Evolutionary conservation across 2,113 vertebrate genomes (phyloP).

Genomic region (Aythya baeri): DNA sequence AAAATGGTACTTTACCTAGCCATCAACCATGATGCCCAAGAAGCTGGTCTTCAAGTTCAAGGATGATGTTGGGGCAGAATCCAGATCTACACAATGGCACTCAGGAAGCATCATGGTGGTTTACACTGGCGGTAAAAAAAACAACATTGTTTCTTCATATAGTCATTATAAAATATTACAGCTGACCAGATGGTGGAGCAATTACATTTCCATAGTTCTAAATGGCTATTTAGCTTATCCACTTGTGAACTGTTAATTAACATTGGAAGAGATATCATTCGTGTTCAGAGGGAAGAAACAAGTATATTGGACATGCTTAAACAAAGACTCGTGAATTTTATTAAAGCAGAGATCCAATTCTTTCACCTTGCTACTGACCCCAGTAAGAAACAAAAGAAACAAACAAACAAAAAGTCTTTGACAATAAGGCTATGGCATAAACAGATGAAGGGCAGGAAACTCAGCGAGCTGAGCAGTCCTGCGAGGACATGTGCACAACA

Average conservation of each 20-base stretch:
- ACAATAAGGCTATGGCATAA: not conserved
- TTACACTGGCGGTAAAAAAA: not conserved
- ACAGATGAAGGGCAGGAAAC: not conserved
- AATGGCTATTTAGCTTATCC: slow-evolving; percentile 74
- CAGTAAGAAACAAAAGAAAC: not conserved
- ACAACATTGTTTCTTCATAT: slow-evolving; percentile 45
- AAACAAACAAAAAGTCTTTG: not conserved
- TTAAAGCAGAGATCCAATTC: not conserved
- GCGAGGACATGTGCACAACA: not conserved
- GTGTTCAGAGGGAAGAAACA: slow-evolving; percentile 27
- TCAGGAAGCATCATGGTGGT: slow-evolving; percentile 1
- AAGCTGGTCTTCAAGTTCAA: not conserved
- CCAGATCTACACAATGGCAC: not conserved
- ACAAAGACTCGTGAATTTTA: not conserved
- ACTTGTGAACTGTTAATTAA: slow-evolving; percentile 67
- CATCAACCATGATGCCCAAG: not conserved
- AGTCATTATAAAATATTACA: slow-evolving; percentile 75
- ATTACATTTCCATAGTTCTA: slow-evolving; percentile 79
- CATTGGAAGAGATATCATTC: slow-evolving; percentile 49
- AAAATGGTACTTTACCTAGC: not conserved
- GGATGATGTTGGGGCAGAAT: not conserved
- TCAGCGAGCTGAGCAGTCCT: not conserved
- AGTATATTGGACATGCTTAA: slow-evolving; percentile 16
- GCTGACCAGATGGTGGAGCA: slow-evolving; percentile 86
- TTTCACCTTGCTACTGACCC: not conserved